These are phyloP conservation scores for Thermophis baileyi DNA, from an alignment of 2,113 vertebrate genomes.

Conservation along the genomic window DNA sequence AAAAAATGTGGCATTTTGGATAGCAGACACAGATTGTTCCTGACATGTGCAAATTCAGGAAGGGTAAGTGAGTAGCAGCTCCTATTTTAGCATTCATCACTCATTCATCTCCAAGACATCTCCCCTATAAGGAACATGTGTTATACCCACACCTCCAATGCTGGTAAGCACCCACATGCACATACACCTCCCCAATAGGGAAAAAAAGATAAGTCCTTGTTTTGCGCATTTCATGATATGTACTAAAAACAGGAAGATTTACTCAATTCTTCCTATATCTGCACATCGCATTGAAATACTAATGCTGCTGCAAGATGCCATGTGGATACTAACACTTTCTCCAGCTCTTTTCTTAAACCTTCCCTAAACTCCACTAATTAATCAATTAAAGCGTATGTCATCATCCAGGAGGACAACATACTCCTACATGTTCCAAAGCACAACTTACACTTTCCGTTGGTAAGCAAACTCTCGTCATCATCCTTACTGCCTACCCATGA, in stretches of 20 bases:
- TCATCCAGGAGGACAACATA: background rate
- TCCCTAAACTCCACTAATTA: background rate
- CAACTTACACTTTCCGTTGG: background rate
- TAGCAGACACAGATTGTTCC: background rate
- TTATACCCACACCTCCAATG: background rate
- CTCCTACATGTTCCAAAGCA: background rate
- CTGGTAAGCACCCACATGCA: background rate
- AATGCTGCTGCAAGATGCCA: background rate
- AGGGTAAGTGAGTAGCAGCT: background rate
- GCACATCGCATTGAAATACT: background rate
- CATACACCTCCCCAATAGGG: background rate
- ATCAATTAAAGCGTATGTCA: background rate
- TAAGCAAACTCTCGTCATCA: background rate
- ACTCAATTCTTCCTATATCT: background rate
- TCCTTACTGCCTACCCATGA: no score
- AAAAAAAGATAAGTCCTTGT: background rate
- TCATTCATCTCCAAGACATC: background rate
- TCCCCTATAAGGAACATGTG: background rate
- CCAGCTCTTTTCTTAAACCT: background rate
- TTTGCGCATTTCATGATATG: background rate
- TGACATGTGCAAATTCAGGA: background rate
- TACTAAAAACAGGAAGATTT: background rate
- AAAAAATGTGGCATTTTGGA: background rate
- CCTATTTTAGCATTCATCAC: background rate
- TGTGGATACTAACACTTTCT: background rate